Conservation (phyloP, 2,113 vertebrate species). For the Engraulis encrasicolus region DNA sequence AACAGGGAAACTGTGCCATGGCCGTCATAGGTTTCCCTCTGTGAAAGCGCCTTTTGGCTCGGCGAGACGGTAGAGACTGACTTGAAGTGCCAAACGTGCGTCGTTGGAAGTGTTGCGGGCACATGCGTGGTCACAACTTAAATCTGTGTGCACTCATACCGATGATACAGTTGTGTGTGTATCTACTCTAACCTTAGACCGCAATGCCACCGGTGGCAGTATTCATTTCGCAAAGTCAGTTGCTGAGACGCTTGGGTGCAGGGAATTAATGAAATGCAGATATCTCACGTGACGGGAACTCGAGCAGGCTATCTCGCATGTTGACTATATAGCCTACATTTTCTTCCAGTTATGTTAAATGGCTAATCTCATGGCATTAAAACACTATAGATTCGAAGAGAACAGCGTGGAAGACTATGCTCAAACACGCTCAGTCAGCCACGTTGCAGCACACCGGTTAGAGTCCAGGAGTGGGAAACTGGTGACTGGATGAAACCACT, state of each 20-base stretch:
- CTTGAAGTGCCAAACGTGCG: not conserved
- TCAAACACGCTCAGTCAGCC: not conserved
- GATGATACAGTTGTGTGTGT: not conserved
- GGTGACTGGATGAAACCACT: not conserved
- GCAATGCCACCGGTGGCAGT: not conserved
- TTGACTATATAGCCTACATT: not conserved
- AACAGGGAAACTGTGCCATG: not conserved
- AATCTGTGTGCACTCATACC: constrained; percentile 9
- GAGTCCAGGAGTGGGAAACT: not conserved
- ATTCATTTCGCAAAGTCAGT: not conserved
- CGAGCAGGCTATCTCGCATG: not conserved
- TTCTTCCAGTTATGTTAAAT: not conserved
- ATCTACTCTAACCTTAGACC: not conserved
- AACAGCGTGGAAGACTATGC: not conserved
- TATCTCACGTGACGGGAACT: not conserved
- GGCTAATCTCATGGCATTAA: not conserved
- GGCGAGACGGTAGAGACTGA: not conserved
- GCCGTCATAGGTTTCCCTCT: not conserved
- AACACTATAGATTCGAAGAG: not conserved
- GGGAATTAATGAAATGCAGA: constrained; percentile 6
- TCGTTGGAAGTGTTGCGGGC: not conserved
- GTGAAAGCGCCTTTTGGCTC: not conserved
- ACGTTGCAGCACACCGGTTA: not conserved
- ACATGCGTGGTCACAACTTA: constrained; percentile 7
- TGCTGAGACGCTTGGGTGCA: not conserved